Percentiles rank a stretch among this genome's conserved stretches.
Conservation (phyloP, 2,113 vertebrate species). For the Epinephelus cyanopodus region DNA sequence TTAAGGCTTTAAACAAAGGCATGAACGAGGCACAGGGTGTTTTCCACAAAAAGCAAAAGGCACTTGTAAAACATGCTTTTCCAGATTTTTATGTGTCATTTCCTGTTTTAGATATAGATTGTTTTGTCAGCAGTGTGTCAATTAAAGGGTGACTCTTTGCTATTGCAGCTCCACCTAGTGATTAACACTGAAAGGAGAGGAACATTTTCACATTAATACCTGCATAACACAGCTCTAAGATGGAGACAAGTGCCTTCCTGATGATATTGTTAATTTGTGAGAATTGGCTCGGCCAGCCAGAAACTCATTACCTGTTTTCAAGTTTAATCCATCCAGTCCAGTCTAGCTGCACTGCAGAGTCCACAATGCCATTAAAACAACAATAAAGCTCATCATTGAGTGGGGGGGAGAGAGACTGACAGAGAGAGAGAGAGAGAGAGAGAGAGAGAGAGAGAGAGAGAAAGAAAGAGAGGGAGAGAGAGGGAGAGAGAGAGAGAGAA, state of each 20-base stretch:
- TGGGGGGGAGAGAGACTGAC: background rate
- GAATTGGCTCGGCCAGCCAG: slow-evolving; percentile 42
- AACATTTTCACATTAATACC: slow-evolving; percentile 44
- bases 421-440: too few relatives aligned
- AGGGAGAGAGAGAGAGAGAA: background rate
- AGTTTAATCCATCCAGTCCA: slow-evolving; percentile 58
- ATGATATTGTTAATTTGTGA: slow-evolving; percentile 53
- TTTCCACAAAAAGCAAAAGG: background rate
- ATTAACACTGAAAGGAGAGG: slow-evolving; percentile 21
- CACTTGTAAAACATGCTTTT: background rate
- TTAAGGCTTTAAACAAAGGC: background rate
- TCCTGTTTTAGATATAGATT: slow-evolving; percentile 4
- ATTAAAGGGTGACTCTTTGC: background rate
- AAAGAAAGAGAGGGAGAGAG: too few relatives aligned
- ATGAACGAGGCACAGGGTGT: background rate
- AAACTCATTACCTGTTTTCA: slow-evolving; percentile 70
- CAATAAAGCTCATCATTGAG: slow-evolving; percentile 40
- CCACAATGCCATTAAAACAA: slow-evolving; percentile 60
- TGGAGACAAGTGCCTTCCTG: slow-evolving; percentile 43
- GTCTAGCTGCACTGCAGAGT: slow-evolving; percentile 44
- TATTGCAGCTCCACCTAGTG: background rate
- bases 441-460: background rate
- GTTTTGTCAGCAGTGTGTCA: background rate
- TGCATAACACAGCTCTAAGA: slow-evolving; percentile 13
- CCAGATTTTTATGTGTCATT: background rate